These are phyloP conservation scores for Siniperca chuatsi DNA, from an alignment of 2,113 vertebrate genomes.

Conservation along the genomic window DNA sequence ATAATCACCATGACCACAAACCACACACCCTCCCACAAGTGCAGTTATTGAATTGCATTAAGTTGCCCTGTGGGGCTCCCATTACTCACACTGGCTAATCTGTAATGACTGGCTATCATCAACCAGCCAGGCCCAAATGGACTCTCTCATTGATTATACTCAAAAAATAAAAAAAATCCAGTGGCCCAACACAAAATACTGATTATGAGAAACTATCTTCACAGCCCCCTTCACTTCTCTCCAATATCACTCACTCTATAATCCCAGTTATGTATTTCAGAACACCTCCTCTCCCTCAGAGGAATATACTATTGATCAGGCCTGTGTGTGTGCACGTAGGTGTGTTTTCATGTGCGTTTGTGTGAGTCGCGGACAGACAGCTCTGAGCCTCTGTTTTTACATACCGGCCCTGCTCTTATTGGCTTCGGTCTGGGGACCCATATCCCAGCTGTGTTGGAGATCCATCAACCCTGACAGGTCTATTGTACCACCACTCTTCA, in stretches of 20 bases:
- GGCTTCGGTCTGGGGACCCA: slow-evolving; percentile 76
- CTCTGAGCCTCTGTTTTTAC: slow-evolving; percentile 76
- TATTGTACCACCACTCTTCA: slow-evolving; percentile 81
- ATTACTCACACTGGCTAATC: slow-evolving; percentile 84
- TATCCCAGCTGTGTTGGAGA: slow-evolving; percentile 81
- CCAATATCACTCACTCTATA: slow-evolving; percentile 68
- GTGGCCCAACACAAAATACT: slow-evolving; percentile 49
- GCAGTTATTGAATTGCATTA: slow-evolving; percentile 80
- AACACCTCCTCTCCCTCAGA: slow-evolving; percentile 65
- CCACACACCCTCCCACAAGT: slow-evolving; percentile 46
- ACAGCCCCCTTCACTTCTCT: slow-evolving; percentile 57
- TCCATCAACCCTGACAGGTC: slow-evolving; percentile 86
- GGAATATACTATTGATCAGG: slow-evolving; percentile 81
- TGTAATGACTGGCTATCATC: slow-evolving; percentile 84
- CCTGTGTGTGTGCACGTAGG: slow-evolving; percentile 14
- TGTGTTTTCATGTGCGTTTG: slow-evolving; percentile 33
- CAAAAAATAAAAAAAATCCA: slow-evolving; percentile 49
- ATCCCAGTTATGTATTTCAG: slow-evolving; percentile 75
- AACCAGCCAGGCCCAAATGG: slow-evolving; percentile 73
- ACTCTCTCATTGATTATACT: slow-evolving; percentile 81
- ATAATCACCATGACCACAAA: slow-evolving; percentile 16
- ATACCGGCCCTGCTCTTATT: slow-evolving; percentile 75
- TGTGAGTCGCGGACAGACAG: slow-evolving; percentile 57
- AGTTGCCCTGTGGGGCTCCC: slow-evolving; percentile 76
- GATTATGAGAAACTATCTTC: slow-evolving; percentile 61